Conservation (phyloP, 1,140 invertebrate species). For the Penaeus chinensis region DNA sequence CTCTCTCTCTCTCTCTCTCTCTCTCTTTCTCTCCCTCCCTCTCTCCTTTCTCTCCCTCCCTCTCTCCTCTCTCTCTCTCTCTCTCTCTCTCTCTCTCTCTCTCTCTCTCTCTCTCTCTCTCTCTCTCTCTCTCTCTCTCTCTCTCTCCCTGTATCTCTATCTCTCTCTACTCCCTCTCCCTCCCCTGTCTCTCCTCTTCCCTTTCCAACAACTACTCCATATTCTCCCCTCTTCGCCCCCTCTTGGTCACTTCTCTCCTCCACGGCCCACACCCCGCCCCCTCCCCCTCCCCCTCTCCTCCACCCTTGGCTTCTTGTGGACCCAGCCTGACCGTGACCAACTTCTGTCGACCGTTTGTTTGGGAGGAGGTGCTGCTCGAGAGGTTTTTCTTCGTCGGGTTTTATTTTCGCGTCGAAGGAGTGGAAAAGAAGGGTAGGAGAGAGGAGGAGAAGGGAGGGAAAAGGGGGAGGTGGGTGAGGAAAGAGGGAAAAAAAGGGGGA, state of each 20-base stretch:
- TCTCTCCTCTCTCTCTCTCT: too few species aligned
- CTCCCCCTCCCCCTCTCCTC: background rate
- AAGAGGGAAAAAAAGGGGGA: background rate
- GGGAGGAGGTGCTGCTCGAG: too few species aligned
- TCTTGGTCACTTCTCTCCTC: background rate
- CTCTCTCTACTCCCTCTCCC: background rate
- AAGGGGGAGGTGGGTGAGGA: background rate
- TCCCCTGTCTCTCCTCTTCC: too few species aligned
- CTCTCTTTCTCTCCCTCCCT: too few species aligned
- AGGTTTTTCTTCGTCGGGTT: too few species aligned
- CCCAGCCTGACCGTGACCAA: conserved; percentile 50
- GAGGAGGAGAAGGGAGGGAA: background rate
- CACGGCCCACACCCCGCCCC: background rate
- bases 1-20: too few species aligned
- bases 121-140: background rate
- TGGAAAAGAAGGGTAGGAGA: too few species aligned
- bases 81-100: too few species aligned
- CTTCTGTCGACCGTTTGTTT: conserved; percentile 44
- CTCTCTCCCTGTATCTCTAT: background rate
- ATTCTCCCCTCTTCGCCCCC: background rate
- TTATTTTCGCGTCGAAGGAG: background rate
- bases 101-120: too few species aligned
- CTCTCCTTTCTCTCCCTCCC: too few species aligned
- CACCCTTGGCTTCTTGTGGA: conserved; percentile 26
- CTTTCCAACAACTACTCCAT: background rate